Conservation (phyloP, 2,797 vertebrate genomes). For the Gallinago solitaria region DNA sequence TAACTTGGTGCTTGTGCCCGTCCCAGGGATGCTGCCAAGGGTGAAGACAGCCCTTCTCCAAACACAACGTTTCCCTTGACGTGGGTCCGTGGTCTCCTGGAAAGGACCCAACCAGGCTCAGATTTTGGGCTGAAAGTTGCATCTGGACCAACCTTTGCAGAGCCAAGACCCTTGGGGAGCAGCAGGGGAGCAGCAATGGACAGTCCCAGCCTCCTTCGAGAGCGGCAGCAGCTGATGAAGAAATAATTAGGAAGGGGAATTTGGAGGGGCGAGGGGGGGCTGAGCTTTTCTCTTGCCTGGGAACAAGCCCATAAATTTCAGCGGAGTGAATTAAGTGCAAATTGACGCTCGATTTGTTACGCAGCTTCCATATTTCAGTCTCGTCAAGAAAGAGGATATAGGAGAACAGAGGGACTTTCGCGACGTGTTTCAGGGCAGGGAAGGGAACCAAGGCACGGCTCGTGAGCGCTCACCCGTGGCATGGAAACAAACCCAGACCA, state of each 20-base stretch:
- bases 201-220: fast-evolving
- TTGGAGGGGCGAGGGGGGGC: not conserved
- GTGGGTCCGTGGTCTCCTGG: not conserved
- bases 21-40: not conserved
- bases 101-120: not conserved
- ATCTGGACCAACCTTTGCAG: not conserved
- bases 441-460: not conserved
- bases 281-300: not conserved
- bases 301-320: not conserved
- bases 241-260: not conserved
- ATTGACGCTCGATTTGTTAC: not conserved
- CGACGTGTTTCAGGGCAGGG: fast-evolving
- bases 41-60: fast-evolving
- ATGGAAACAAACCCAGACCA: not conserved
- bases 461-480: fast-evolving
- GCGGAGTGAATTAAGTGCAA: not conserved
- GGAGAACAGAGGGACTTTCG: not conserved
- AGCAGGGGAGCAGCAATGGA: not conserved
- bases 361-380: fast-evolving
- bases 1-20: fast-evolving
- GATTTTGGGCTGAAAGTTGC: not conserved
- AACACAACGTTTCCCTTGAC: not conserved
- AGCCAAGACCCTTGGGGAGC: not conserved
- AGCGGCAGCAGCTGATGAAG: not conserved
- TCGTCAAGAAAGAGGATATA: not conserved